phyloP scores from a whole-genome alignment of 2,113 vertebrate genomes.

The Thinocorus orbignyianus region DNA sequence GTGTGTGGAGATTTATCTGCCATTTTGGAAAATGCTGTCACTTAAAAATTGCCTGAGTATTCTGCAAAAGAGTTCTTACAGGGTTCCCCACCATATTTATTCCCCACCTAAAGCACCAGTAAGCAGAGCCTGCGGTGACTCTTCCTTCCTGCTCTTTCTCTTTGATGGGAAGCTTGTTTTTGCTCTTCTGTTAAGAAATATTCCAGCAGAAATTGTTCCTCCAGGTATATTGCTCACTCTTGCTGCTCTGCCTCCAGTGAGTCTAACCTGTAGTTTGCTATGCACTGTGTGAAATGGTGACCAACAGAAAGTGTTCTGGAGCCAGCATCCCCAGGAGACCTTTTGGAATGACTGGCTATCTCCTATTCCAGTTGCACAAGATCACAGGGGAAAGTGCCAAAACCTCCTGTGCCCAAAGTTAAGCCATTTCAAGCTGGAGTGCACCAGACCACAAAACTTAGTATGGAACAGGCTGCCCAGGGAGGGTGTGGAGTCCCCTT shows the following conservation, averaged over 20 bases:
- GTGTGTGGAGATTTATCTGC: background rate
- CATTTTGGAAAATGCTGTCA: background rate
- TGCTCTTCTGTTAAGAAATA: background rate
- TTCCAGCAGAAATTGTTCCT: background rate
- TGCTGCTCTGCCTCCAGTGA: background rate
- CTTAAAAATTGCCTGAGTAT: background rate
- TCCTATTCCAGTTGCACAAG: background rate
- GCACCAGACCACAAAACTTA: too few species aligned
- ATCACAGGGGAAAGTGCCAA: background rate
- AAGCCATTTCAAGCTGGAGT: background rate
- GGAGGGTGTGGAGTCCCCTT: too few species aligned
- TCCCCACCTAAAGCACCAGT: background rate
- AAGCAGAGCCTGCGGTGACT: background rate
- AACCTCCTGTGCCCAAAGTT: background rate
- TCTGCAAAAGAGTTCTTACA: background rate
- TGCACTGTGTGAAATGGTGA: background rate
- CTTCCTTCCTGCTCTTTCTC: background rate
- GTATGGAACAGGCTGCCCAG: too few species aligned
- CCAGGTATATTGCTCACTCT: background rate
- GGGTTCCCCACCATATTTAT: background rate
- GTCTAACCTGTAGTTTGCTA: background rate
- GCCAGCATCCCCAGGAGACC: background rate
- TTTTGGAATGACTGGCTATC: background rate
- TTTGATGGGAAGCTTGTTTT: background rate
- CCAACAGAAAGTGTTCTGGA: background rate